Base-by-base conservation (phyloP, 2,113 vertebrate genomes). In the Crotalus helleri region DNA sequence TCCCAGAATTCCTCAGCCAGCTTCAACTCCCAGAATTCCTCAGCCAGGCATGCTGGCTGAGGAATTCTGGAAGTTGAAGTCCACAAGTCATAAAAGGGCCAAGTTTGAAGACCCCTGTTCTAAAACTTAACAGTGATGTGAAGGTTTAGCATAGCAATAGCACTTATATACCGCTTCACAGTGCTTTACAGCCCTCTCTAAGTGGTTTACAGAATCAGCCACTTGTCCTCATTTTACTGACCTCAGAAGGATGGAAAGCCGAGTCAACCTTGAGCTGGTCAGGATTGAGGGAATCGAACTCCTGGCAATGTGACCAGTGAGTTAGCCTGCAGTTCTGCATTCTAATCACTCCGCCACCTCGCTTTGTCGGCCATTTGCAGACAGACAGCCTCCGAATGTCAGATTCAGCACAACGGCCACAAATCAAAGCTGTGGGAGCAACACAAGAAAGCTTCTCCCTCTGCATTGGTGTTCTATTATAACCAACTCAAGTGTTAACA, bases 401-500 rank as follows among this genome's bases (percentile, higher is more conserved):
- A 7, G 39, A 55, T 96, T 94, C 94, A 96, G 94, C 95, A 95
- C 95, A 94, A 95, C 95, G 92, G 95, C 94, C 96, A 94, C 94
- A 95, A 93, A 96, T 97, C 95, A 85, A 94, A 95, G 95, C 95
- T 95, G 94, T 96, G 95, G 74, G 96, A 97, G 95, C 94, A 90
- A 95, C 92, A 96, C 92, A 95, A 97, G 95, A 97, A 97, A 96
- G 94, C 93, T 97, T 97, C 97, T 97, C 97, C 96, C 96, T 96
- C 97, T 97, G 96, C 94, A 96, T 97, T 97, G 96, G 95, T 95
- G n/a, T 97, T 97, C 97, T 97, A 96, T 91, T 95, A 97, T 96
- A 95, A 97, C 97, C 95, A 97, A 97, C 96, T 97, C 96, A 97
- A 97, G 93, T 96, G 97, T 97, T 97, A 97, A 98, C 97, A 97